A percentile compares a stretch with the other conserved stretches of the same genome.
Evolutionary conservation across 1,140 invertebrate species (phyloP).

Genomic region (Cherax quadricarinatus): DNA sequence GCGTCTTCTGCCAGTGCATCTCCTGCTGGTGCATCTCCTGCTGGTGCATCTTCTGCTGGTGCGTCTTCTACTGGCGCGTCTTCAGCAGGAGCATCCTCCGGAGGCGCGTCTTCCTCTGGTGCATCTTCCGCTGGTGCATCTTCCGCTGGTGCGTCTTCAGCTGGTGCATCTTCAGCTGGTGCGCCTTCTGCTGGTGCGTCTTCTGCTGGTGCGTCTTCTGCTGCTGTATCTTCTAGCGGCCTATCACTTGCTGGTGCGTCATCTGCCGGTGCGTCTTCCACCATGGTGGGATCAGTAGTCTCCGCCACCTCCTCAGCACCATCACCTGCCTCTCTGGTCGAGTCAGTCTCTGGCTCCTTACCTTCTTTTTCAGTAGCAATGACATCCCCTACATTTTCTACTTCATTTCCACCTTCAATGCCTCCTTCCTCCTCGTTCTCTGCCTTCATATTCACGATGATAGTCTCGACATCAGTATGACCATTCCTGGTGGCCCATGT

Average conservation of each 20-base stretch:
- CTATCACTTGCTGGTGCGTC: background rate
- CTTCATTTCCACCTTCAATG: background rate
- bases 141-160: constrained; percentile 1
- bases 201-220: background rate
- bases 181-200: background rate
- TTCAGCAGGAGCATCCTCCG: constrained; percentile 14
- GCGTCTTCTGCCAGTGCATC: constrained; percentile 6
- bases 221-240: background rate
- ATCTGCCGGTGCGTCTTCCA: background rate
- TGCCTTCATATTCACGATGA: background rate
- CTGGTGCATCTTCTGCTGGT: background rate
- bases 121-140: constrained; percentile 22
- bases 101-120: background rate
- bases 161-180: background rate
- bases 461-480: constrained; percentile 9
- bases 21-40: constrained; percentile 6
- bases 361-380: background rate
- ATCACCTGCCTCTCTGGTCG: background rate
- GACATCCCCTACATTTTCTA: background rate
- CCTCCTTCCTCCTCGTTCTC: background rate
- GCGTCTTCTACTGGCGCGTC: background rate
- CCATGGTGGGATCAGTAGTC: background rate
- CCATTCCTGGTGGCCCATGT: constrained; percentile 33
- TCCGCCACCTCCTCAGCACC: background rate
- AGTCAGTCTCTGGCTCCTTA: background rate